Conservation (phyloP, 2,113 vertebrate species). For the Eclectus roratus region DNA sequence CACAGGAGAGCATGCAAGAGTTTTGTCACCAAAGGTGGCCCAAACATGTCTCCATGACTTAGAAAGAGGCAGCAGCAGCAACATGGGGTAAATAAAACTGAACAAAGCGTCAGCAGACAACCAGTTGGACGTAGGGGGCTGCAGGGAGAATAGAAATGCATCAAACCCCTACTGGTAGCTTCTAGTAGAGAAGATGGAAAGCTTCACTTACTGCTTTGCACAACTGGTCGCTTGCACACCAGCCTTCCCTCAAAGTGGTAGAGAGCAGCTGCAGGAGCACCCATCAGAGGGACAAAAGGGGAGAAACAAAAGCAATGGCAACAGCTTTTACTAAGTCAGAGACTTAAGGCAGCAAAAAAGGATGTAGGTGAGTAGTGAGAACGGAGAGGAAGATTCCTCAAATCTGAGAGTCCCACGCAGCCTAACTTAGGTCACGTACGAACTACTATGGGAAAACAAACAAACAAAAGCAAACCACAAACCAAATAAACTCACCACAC, state of each 20-base stretch:
- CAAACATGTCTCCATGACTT: background rate
- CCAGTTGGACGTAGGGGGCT: accelerated
- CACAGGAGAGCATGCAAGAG: background rate
- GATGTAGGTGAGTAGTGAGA: background rate
- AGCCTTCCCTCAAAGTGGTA: background rate
- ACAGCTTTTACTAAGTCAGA: background rate
- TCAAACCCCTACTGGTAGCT: background rate
- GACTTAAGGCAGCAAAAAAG: background rate
- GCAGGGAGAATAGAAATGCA: background rate
- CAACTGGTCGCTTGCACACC: background rate
- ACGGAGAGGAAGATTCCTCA: background rate
- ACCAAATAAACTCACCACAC: background rate
- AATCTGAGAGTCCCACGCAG: background rate
- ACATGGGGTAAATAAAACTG: background rate
- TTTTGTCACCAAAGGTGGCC: background rate
- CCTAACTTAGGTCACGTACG: accelerated
- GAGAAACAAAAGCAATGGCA: background rate
- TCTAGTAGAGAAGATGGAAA: background rate
- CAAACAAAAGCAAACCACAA: background rate
- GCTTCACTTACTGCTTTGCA: background rate
- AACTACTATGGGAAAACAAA: background rate
- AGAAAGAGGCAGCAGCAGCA: background rate
- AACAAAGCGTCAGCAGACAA: background rate
- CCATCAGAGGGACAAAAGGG: background rate
- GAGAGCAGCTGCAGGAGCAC: background rate